Percentiles rank a stretch among this genome's conserved stretches.
These are phyloP conservation scores for Agrotis exclamationis DNA, from an alignment of 2,888 invertebrate genomes.

Conservation along the genomic window DNA sequence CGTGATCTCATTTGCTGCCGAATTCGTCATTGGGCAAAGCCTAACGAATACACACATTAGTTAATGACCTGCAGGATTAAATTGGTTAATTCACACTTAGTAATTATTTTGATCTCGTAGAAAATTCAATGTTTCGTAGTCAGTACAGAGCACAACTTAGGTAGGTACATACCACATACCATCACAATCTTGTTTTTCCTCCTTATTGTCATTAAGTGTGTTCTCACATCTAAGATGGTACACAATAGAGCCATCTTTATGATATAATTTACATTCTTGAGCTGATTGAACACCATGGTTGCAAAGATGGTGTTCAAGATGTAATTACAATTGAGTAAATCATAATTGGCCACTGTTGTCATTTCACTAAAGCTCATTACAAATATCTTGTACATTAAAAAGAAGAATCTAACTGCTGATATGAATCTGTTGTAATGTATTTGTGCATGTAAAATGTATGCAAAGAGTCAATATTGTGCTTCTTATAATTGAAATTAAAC, in stretches of 20 bases:
- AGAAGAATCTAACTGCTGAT: not conserved
- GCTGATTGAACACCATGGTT: not conserved
- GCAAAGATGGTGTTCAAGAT: not conserved
- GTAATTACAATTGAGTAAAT: not conserved
- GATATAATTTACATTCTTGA: conserved; percentile 5
- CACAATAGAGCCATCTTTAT: conserved; percentile 21
- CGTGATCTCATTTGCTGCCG: conserved; percentile 65
- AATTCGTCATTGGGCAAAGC: conserved; percentile 60
- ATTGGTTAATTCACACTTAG: not conserved
- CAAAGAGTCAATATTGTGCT: not conserved
- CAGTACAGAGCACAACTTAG: not conserved
- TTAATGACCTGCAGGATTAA: conserved; percentile 11
- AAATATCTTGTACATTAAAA: not conserved
- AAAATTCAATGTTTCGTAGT: not conserved
- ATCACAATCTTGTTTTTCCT: conserved; percentile 27
- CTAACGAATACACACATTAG: conserved; percentile 30
- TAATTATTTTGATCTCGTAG: not conserved
- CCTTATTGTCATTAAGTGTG: conserved; percentile 40
- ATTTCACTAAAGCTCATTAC: not conserved
- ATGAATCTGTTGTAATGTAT: not conserved
- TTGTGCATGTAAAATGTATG: no score
- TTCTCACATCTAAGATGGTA: conserved; percentile 29
- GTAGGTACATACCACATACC: not conserved
- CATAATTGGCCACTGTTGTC: not conserved
- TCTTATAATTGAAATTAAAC: not conserved